Conservation (phyloP, 2,113 vertebrate species). For the Gobio gobio region DNA sequence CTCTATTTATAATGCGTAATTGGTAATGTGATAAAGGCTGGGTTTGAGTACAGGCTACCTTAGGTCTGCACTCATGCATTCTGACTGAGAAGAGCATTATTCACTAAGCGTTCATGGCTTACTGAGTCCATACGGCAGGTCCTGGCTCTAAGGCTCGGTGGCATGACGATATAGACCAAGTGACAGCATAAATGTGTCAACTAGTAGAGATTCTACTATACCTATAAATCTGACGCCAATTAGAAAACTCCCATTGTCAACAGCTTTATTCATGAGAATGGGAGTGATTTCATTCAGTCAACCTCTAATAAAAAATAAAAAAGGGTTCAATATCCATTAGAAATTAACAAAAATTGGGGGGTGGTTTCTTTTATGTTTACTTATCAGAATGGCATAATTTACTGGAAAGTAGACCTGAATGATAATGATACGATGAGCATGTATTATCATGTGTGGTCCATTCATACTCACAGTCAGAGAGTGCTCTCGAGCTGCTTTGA, state of each 20-base stretch:
- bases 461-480: not conserved
- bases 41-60: constrained; percentile 23
- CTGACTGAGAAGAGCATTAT: constrained; percentile 22
- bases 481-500: not conserved
- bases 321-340: not conserved
- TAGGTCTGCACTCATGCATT: constrained; percentile 4
- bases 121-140: not conserved
- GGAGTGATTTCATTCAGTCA: not conserved
- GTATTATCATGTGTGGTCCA: not conserved
- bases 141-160: constrained; percentile 38
- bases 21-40: constrained; percentile 76
- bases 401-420: not conserved
- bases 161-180: constrained; percentile 4
- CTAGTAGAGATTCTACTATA: not conserved
- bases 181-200: not conserved
- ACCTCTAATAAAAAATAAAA: not conserved
- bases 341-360: not conserved
- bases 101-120: constrained; percentile 13
- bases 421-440: no score
- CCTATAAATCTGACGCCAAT: not conserved
- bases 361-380: not conserved
- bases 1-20: constrained; percentile 78
- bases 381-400: not conserved
- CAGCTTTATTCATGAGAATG: not conserved
- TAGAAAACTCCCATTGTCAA: not conserved